phyloP scores from a whole-genome alignment of 2,113 vertebrate genomes.

The Charadrius vociferus region DNA sequence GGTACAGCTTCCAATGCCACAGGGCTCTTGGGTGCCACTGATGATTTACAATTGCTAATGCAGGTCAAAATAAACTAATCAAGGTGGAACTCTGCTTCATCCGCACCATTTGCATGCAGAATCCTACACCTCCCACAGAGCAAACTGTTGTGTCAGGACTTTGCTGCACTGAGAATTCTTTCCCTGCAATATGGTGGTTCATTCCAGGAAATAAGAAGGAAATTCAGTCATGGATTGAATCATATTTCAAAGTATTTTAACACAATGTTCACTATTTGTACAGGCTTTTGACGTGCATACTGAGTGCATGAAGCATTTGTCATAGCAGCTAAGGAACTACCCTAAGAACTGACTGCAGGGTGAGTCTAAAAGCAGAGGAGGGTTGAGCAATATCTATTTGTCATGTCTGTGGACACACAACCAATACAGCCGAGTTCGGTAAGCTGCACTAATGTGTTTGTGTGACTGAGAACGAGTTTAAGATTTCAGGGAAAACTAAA shows the following conservation, averaged over 20 bases:
- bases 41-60: not conserved
- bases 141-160: not conserved
- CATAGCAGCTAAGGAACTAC: not conserved
- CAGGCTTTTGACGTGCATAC: not conserved
- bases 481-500: not conserved
- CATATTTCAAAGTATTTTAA: not conserved
- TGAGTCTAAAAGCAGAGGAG: not conserved
- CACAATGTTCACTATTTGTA: not conserved
- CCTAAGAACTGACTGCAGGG: not conserved
- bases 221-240: not conserved
- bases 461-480: not conserved
- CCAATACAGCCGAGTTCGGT: not conserved
- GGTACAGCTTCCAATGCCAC: not conserved
- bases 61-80: not conserved
- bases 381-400: not conserved
- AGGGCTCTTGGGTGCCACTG: not conserved
- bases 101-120: not conserved
- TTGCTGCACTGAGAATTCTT: not conserved
- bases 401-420: not conserved
- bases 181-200: not conserved
- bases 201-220: not conserved
- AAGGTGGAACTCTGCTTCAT: not conserved
- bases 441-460: not conserved
- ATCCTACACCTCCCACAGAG: accelerated
- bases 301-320: not conserved